Base-by-base conservation (phyloP, 2,888 invertebrate species). In the Rugalucina vietnamica region DNA sequence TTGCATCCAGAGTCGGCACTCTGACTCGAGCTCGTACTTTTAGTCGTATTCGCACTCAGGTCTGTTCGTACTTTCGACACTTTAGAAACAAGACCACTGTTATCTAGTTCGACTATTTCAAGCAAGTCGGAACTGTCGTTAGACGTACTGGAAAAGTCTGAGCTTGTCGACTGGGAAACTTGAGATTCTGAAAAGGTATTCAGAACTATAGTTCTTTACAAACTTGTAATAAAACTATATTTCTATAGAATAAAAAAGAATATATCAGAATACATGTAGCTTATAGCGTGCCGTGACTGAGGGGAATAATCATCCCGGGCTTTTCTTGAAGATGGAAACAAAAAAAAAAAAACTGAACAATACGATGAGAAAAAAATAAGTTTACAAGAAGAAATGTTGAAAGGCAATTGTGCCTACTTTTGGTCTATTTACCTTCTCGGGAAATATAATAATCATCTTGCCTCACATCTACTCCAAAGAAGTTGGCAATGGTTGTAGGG, bases 401-500 rank as follows among this genome's bases (percentile, higher is more conserved):
- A 57, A 8, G 8, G n/a, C 57, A 10, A 18, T 12, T 12, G 29
- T 27, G 32, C 5, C 21, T 32, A 12, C 18, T 12, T 10, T 14
- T 32, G 10, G n/a, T 32, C 4, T 49, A 18, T n/a, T 43, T 79
- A 92, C 91, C 88, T 88, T 91, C 88, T 49, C 87, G 86, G 36
- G 86, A 78, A 24, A 91, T 76, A 21, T 88, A 86, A 21, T 89
- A 87, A n/a, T 90, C 90, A 70, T 93, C 93, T 77, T 93, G 93
- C 10, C 92, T 85, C n/a, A 90, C 88, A 79, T 92, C 92, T 10
- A 90, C 91, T 27, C 90, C 90, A 83, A 93, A 93, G 86, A 93
- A 93, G 21, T 81, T 72, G 21, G 92, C 90, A 29, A 90, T 89
- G 0, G 72, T 60, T n/a, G 73, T 27, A 12, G 92, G 92, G n/a